phyloP scores from a whole-genome alignment of 1,140 invertebrate species.

The Ooceraea biroi region DNA sequence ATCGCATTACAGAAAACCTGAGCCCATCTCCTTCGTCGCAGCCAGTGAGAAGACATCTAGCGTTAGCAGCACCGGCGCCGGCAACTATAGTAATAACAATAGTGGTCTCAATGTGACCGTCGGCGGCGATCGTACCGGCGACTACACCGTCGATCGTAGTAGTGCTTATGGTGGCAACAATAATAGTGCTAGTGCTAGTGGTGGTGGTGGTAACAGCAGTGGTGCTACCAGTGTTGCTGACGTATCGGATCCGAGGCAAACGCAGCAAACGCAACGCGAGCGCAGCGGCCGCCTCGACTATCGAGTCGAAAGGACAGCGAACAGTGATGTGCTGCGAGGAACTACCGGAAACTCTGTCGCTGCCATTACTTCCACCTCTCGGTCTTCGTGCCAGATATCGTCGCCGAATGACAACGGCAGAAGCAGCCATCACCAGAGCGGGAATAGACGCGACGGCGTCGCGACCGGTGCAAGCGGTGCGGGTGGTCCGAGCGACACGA shows the following conservation, averaged over 20 bases:
- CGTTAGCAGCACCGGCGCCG: slow-evolving; percentile 41
- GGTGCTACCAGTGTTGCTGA: slow-evolving; percentile 62
- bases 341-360: slow-evolving; percentile 23
- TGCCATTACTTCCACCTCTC: slow-evolving; percentile 1
- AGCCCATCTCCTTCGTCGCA: slow-evolving; percentile 75
- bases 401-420: slow-evolving; percentile 79
- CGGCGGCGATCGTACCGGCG: slow-evolving; percentile 66
- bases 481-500: slow-evolving; percentile 49
- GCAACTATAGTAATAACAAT: slow-evolving; percentile 60
- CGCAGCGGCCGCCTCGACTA: slow-evolving; percentile 73
- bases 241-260: slow-evolving; percentile 68
- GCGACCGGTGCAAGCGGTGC: background rate
- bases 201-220: slow-evolving; percentile 65
- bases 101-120: slow-evolving; percentile 74
- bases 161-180: slow-evolving; percentile 59
- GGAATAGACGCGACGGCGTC: slow-evolving; percentile 6
- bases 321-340: slow-evolving; percentile 73
- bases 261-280: slow-evolving; percentile 69
- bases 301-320: slow-evolving; percentile 76
- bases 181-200: slow-evolving; percentile 77
- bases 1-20: slow-evolving; percentile 91
- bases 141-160: slow-evolving; percentile 32
- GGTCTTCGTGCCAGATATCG: slow-evolving; percentile 70
- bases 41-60: slow-evolving; percentile 78
- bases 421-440: slow-evolving; percentile 72